Conservation (phyloP, 2,113 vertebrate genomes). For the Halichoerus grypus region DNA sequence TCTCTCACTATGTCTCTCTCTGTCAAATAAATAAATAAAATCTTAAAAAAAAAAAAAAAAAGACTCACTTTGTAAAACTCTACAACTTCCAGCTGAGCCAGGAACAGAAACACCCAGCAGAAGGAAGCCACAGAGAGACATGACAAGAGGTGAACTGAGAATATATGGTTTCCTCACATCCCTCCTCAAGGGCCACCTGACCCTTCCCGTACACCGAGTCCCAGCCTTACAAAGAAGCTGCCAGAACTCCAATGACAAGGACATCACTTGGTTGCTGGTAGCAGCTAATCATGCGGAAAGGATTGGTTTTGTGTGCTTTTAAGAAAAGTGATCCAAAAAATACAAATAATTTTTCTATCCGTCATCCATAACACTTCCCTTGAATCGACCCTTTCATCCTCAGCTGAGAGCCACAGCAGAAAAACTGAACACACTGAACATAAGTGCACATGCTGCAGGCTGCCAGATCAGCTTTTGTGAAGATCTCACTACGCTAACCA, state of each 20-base stretch:
- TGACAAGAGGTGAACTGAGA: neutral
- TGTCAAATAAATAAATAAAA: too few species aligned
- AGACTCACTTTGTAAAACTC: neutral
- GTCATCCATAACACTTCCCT: neutral
- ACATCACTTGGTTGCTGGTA: neutral
- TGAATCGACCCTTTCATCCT: neutral
- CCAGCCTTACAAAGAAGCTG: neutral
- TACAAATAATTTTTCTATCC: conserved; percentile 10
- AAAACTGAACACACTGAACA: neutral
- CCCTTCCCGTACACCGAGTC: neutral
- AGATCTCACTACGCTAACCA: neutral
- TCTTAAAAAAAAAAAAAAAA: neutral
- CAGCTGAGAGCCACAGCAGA: neutral
- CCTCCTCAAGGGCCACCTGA: neutral
- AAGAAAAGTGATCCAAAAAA: conserved; percentile 20
- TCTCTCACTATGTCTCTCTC: too few species aligned
- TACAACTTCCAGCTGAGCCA: neutral
- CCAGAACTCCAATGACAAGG: neutral
- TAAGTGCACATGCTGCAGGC: neutral
- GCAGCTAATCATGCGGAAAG: neutral
- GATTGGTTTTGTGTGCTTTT: neutral
- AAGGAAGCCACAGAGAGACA: neutral
- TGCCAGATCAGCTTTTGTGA: neutral
- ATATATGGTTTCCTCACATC: neutral
- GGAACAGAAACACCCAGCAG: neutral